These are phyloP conservation scores for Malacoraja senta DNA, from an alignment of 2,797 vertebrate species.

Conservation along the genomic window DNA sequence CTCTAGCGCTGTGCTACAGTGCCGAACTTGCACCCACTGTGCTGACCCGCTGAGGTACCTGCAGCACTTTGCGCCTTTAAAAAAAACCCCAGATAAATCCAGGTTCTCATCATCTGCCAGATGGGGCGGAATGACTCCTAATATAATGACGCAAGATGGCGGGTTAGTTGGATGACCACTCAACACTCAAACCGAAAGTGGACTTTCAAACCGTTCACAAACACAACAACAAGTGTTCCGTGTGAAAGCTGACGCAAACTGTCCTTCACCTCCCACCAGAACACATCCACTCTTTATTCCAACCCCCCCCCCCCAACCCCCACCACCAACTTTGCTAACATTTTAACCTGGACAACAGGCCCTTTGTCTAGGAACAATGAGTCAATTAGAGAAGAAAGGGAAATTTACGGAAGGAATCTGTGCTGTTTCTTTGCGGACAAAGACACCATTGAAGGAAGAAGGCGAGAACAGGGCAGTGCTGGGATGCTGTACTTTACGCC, in stretches of 20 bases:
- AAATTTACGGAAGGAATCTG: slow-evolving; percentile 33
- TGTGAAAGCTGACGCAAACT: background rate
- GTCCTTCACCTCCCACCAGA: background rate
- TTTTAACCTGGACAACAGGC: slow-evolving; percentile 5
- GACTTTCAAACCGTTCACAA: background rate
- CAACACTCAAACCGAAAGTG: background rate
- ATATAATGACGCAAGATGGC: background rate
- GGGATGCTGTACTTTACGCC: background rate
- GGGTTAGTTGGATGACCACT: too few relatives aligned
- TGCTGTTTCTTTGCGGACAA: slow-evolving; percentile 19
- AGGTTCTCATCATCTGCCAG: background rate
- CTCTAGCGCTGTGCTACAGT: too few relatives aligned
- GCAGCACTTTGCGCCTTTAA: too few relatives aligned
- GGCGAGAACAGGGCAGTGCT: background rate
- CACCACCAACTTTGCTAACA: background rate
- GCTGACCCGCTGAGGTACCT: too few relatives aligned
- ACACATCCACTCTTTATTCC: background rate
- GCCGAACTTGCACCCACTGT: too few relatives aligned
- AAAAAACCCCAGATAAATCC: background rate
- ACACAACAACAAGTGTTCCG: background rate
- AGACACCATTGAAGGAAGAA: background rate
- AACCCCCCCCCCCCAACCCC: too few relatives aligned
- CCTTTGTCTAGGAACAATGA: slow-evolving; percentile 13
- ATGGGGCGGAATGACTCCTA: background rate
- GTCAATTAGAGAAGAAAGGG: slow-evolving; percentile 13